These are phyloP conservation scores for Tromatobia lineatoria DNA, from an alignment of 2,888 invertebrate species.

Conservation along the genomic window DNA sequence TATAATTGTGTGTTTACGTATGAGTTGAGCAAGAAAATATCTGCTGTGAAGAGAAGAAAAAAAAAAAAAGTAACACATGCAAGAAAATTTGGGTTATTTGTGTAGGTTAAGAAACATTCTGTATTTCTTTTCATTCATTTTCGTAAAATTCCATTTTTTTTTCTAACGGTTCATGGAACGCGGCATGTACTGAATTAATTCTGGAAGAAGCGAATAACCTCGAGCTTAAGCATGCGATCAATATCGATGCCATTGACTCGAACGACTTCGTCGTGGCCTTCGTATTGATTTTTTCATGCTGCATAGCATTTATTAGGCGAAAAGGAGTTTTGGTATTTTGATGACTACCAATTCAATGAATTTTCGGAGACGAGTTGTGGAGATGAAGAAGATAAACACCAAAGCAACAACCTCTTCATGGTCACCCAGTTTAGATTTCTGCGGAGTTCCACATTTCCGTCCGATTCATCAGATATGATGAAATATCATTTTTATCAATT, in stretches of 20 bases:
- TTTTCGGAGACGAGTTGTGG: constrained; percentile 1
- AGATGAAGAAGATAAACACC: background rate
- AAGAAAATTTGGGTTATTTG: background rate
- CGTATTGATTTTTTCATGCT: background rate
- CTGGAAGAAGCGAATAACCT: constrained; percentile 34
- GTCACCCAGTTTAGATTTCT: constrained; percentile 40
- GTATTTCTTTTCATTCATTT: background rate
- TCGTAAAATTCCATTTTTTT: background rate
- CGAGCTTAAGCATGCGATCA: constrained; percentile 41
- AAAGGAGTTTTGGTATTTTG: background rate
- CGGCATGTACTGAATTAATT: constrained; percentile 34
- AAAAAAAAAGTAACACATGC: background rate
- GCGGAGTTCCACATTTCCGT: background rate
- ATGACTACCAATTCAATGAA: background rate
- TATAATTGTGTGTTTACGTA: background rate
- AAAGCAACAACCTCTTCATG: constrained; percentile 56
- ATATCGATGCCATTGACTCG: constrained; percentile 56
- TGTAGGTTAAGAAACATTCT: background rate
- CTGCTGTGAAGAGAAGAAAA: background rate
- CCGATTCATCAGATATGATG: background rate
- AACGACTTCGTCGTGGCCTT: constrained; percentile 21
- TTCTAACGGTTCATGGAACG: constrained; percentile 20
- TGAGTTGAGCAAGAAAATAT: background rate
- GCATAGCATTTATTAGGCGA: constrained; percentile 4
- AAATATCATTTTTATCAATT: background rate